These are phyloP conservation scores for Metalampra italica DNA, from an alignment of 2,888 invertebrate genomes.

Conservation along the genomic window DNA sequence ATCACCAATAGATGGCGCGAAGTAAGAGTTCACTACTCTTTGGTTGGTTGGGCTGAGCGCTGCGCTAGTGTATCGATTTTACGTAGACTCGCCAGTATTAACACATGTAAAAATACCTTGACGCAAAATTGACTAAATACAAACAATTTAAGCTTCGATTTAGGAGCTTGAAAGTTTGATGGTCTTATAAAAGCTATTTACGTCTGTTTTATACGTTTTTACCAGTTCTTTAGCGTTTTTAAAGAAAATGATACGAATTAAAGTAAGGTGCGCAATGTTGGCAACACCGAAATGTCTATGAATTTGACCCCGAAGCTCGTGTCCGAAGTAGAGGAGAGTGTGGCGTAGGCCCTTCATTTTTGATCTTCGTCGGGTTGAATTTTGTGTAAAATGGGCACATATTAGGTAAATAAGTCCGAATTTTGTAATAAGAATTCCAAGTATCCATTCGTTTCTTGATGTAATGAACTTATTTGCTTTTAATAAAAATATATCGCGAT, in stretches of 20 bases:
- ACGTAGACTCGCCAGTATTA: constrained; percentile 45
- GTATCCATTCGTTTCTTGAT: background rate
- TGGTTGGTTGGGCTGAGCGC: constrained; percentile 61
- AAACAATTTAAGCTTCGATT: constrained; percentile 3
- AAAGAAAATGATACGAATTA: constrained; percentile 6
- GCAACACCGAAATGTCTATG: constrained; percentile 74
- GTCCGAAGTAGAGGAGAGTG: constrained; percentile 72
- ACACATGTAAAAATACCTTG: constrained; percentile 46
- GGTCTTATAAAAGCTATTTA: background rate
- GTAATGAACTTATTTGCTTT: constrained; percentile 24
- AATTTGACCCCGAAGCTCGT: constrained; percentile 79
- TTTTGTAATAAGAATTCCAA: constrained; percentile 17
- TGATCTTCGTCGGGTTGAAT: constrained; percentile 65
- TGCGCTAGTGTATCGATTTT: constrained; percentile 75
- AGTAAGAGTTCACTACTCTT: constrained; percentile 39
- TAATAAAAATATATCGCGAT: constrained; percentile 57
- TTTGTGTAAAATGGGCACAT: constrained; percentile 77
- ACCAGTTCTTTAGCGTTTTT: background rate
- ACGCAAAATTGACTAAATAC: constrained; percentile 16
- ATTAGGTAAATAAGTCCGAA: constrained; percentile 69
- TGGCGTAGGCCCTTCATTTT: constrained; percentile 74
- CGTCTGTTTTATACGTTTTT: background rate
- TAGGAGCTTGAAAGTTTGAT: constrained; percentile 3
- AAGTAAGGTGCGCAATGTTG: constrained; percentile 23
- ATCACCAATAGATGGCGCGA: constrained; percentile 52